Base-by-base conservation (phyloP, 2,797 vertebrate genomes). In the Tinamus major region DNA sequence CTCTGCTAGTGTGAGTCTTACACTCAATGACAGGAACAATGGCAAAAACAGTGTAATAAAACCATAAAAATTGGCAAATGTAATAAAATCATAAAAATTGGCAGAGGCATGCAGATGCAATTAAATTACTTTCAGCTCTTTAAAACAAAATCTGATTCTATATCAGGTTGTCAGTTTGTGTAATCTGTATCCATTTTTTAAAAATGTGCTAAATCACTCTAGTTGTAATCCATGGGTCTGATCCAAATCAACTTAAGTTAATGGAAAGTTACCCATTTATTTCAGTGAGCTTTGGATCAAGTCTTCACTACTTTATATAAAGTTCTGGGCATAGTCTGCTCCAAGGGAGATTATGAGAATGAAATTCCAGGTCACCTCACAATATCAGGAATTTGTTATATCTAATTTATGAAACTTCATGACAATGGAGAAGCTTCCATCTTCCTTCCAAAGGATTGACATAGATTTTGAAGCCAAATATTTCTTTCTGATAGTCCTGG, bases 81-180 rank as follows among this genome's bases (percentile, higher is more conserved):
- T 65, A 79, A 87, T 79, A 86, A 94, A 93, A 18, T 61, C 29
- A 70, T 64, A 85, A 74, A 79, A 95, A 87, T 81, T 94, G 91
- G 86, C 81, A 96, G 48, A 90, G 74, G 46, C 2, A 2, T 91
- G 56, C 27, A 92, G 63, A 81, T 67, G 63, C 63, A 95, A 92
- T 93, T 91, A 88, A 93, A 96, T 91, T 94, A 94, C 19, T 87
- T 94, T 59, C 23, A 84, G 15, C 17, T 86, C 42, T 92, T 96
- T 93, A 92, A 94, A 94, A 84, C 31, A 92, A 91, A 90, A 91
- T 91, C 63, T 67, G 59, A 90, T 87, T 75, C 82, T 79, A 27
- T 84, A 74, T 72, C 56, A 81, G n/a, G 39, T 67, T 96, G 79
- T 81, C 87, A 95, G 79, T 69, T 87, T 85, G n/a, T 72, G 27